These are phyloP conservation scores for Drosophila persimilis DNA, from an alignment of 1,140 invertebrate genomes.

Conservation along the genomic window DNA sequence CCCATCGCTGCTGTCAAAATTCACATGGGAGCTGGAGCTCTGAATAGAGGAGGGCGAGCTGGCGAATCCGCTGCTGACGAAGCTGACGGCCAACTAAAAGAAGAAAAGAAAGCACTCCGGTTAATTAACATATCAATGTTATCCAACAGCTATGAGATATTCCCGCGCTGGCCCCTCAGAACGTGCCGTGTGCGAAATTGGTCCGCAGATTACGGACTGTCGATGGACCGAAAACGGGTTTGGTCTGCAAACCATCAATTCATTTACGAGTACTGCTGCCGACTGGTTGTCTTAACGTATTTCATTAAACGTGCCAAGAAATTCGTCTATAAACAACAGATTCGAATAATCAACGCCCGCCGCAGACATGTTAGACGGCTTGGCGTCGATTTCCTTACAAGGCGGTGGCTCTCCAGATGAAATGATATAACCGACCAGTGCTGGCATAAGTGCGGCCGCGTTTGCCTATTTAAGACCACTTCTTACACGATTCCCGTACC, in stretches of 20 bases:
- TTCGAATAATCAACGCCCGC: constrained; percentile 27
- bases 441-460: too few relatives aligned
- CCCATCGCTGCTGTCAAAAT: constrained; percentile 10
- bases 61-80: constrained; percentile 54
- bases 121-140: constrained; percentile 48
- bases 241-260: constrained; percentile 6
- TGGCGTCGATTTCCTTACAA: constrained; percentile 50
- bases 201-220: constrained; percentile 8
- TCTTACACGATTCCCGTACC: too few relatives aligned
- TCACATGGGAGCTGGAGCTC: constrained; percentile 35
- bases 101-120: constrained; percentile 29
- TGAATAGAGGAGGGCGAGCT: constrained; percentile 31
- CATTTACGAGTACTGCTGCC: not conserved
- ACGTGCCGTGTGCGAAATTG: constrained; percentile 7
- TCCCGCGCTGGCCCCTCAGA: constrained; percentile 22
- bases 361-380: constrained; percentile 53
- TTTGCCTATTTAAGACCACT: too few relatives aligned
- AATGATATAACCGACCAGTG: constrained; percentile 4
- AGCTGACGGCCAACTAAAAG: constrained; percentile 48
- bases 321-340: constrained; percentile 38
- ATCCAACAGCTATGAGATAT: not conserved
- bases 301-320: constrained; percentile 42
- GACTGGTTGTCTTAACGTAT: constrained; percentile 30
- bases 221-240: constrained; percentile 32
- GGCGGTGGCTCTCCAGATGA: constrained; percentile 7